Percentiles rank a stretch among this genome's conserved stretches.
phyloP scores from a whole-genome alignment of 64 coral and sea anemone genomes.

The Montipora sp. region DNA sequence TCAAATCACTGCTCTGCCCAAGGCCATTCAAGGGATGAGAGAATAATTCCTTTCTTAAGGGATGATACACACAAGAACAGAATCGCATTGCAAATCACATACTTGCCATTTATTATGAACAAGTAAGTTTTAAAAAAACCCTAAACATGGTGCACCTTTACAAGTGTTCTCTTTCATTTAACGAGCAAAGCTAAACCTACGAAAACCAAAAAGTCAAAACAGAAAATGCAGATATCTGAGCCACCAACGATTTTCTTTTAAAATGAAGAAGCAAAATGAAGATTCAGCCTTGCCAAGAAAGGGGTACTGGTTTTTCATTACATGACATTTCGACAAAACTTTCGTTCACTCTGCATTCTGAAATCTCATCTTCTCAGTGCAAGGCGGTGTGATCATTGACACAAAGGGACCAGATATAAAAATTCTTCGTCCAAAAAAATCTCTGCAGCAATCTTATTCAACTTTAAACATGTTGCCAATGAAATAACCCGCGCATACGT shows the following conservation, averaged over 20 bases:
- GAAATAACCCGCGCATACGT: background rate
- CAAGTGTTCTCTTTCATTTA: too few species aligned
- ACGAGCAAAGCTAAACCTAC: too few species aligned
- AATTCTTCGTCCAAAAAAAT: background rate
- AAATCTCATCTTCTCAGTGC: background rate
- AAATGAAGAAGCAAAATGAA: background rate
- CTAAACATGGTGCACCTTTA: too few species aligned
- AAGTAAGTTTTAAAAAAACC: background rate
- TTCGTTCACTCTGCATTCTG: background rate
- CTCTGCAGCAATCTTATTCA: background rate
- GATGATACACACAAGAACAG: background rate
- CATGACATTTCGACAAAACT: background rate
- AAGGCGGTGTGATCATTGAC: too few species aligned
- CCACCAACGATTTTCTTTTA: too few species aligned
- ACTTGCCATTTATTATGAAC: conserved; percentile 23
- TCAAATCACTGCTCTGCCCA: too few species aligned
- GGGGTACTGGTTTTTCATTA: too few species aligned
- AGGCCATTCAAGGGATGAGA: background rate
- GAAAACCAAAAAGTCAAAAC: too few species aligned
- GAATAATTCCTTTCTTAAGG: background rate
- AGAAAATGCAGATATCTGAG: too few species aligned
- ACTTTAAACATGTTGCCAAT: background rate
- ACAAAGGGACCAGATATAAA: too few species aligned
- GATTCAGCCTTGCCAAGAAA: background rate
- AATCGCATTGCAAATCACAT: background rate